These are phyloP conservation scores for Dione vanillae DNA, from an alignment of 2,888 invertebrate species.

Conservation along the genomic window DNA sequence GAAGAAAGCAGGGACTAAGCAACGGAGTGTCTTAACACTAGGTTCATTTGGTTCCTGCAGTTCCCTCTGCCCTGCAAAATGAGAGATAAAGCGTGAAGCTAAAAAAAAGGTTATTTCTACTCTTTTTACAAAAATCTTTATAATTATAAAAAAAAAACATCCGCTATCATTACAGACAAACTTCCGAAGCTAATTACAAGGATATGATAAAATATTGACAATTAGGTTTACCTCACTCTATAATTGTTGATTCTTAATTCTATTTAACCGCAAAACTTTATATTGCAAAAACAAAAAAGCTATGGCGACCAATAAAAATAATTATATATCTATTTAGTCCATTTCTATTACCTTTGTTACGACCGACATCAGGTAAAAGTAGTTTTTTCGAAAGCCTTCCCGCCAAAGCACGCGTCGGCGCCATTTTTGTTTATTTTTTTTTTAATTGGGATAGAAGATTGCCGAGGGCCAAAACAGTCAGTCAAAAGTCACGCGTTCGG, in stretches of 20 bases:
- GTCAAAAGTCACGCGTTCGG: conserved; percentile 81
- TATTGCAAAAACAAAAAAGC: conserved; percentile 39
- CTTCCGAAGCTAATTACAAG: conserved; percentile 12
- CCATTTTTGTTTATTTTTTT: conserved; percentile 69
- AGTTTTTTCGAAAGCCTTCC: conserved; percentile 72
- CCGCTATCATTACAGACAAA: not conserved
- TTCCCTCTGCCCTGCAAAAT: too few relatives aligned
- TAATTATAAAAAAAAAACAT: not conserved
- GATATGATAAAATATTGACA: not conserved
- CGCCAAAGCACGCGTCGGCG: conserved; percentile 69
- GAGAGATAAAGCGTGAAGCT: too few relatives aligned
- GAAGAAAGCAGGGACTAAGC: too few relatives aligned
- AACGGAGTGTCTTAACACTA: too few relatives aligned
- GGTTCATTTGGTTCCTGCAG: too few relatives aligned
- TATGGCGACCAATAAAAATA: conserved; percentile 51
- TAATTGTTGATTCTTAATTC: conserved; percentile 12
- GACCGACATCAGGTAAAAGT: conserved; percentile 71
- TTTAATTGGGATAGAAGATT: conserved; percentile 64
- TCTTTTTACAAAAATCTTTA: too few relatives aligned
- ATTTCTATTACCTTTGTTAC: conserved; percentile 63
- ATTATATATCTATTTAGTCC: conserved; percentile 47
- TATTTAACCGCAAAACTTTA: conserved; percentile 26
- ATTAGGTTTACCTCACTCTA: conserved; percentile 2
- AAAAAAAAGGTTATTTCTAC: too few relatives aligned
- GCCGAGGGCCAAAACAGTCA: conserved; percentile 79